Percentiles rank a stretch among this genome's conserved stretches.
These are phyloP conservation scores for Aplysina aerophoba DNA, from an alignment of 37 sponge, comb jelly and placozoan genomes.

Conservation along the genomic window DNA sequence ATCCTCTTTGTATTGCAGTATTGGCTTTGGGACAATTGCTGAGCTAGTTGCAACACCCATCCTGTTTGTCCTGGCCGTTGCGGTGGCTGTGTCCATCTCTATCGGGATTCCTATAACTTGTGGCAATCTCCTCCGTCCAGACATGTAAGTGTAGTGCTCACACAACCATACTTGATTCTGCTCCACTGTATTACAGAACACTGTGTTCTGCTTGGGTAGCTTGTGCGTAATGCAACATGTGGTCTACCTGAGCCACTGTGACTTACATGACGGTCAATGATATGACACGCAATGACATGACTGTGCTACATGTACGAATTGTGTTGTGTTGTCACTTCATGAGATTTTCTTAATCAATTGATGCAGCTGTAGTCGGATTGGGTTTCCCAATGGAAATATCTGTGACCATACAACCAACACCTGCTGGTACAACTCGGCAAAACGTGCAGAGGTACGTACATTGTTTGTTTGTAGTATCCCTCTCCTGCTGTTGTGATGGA, in stretches of 20 bases:
- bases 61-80: conserved; percentile 26
- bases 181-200: too few relatives aligned
- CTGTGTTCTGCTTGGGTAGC: too few relatives aligned
- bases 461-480: background rate
- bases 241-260: too few relatives aligned
- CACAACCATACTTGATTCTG: too few relatives aligned
- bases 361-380: background rate
- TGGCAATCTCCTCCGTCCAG: background rate
- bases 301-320: too few relatives aligned
- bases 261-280: too few relatives aligned
- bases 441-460: background rate
- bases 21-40: conserved; percentile 37
- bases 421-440: background rate
- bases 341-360: too few relatives aligned
- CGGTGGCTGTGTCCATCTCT: conserved; percentile 47
- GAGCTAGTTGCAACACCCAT: conserved; percentile 37
- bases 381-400: background rate
- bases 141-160: too few relatives aligned
- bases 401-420: background rate
- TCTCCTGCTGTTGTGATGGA: background rate
- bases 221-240: too few relatives aligned
- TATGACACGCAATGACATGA: too few relatives aligned
- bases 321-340: too few relatives aligned
- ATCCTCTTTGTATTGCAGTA: conserved; percentile 26
- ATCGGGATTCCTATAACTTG: conserved; percentile 64